Conservation (phyloP, 2,888 invertebrate species). For the Chymomyza fuscimana region DNA sequence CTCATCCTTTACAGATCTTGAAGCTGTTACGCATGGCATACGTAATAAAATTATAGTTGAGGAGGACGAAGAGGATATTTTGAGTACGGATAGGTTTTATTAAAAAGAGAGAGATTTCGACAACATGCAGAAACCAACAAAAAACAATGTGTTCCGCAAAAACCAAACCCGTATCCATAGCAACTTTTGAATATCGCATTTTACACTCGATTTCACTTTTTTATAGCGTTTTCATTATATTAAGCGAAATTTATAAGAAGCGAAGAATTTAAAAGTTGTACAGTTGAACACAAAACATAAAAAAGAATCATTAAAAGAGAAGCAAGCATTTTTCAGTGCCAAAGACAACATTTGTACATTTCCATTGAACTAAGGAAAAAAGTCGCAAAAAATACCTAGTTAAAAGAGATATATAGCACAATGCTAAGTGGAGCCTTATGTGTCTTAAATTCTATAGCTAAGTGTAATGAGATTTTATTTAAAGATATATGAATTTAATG, state of each 20-base stretch:
- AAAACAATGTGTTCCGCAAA: constrained; percentile 23
- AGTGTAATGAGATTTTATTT: constrained; percentile 70
- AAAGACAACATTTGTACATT: constrained; percentile 32
- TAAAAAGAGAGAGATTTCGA: constrained; percentile 79
- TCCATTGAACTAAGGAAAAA: constrained; percentile 15
- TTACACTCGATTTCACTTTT: constrained; percentile 8
- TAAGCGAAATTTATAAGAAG: background rate
- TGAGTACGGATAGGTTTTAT: constrained; percentile 78
- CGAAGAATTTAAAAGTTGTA: background rate
- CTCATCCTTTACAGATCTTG: constrained; percentile 61
- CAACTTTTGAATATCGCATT: background rate
- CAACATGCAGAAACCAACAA: constrained; percentile 38
- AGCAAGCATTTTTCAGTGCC: constrained; percentile 50
- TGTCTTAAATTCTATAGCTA: constrained; percentile 79
- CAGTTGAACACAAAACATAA: constrained; percentile 13
- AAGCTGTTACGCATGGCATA: constrained; percentile 72
- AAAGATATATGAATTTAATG: constrained; percentile 51
- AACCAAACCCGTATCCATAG: background rate
- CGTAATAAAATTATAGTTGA: constrained; percentile 76
- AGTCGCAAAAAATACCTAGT: constrained; percentile 20
- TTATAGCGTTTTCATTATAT: constrained; percentile 4
- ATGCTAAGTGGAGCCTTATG: constrained; percentile 78
- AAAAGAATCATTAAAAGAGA: constrained; percentile 3
- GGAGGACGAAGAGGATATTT: constrained; percentile 77
- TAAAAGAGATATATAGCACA: constrained; percentile 50